Evolutionary conservation across 1,140 invertebrate genomes (phyloP), one percentile per base, ranked within the genome.

Genomic region (Ectropis grisescens): DNA sequence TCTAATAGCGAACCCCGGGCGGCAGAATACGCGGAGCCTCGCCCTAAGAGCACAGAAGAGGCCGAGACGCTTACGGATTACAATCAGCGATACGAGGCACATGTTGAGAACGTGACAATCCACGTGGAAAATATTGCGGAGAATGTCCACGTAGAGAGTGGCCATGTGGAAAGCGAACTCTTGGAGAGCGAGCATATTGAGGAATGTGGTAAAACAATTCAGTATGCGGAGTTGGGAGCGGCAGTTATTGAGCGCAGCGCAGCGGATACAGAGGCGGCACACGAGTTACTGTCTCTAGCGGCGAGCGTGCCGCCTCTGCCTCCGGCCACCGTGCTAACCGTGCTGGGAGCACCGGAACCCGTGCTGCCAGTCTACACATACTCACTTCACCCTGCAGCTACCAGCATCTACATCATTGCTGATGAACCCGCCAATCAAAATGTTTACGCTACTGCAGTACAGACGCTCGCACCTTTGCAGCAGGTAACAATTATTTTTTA

Each of bases 241-340:
- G 48, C 50, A 27, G 7, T 60, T 15, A 28, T 47, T 12, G 52
- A 62, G 51, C 58, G 68, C 12, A 59, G 90, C 29, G 85, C 88
- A 1, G 92, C 91, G 49, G 93, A 94, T 61, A 93, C 91, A 1
- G 92, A 93, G 76, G 92, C 91, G 2, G 93, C 93, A 1, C 92
- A 93, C 54, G 92, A 93, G 59, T 82, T 94, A n/a, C 74, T 94
- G 9, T 93, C 93, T 37, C 79, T 94, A 7, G 92, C 91, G 1
- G 87, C 92, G 35, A 92, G 91, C 23, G 57, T 93, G 34, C 92
- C 91, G 0, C 91, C 91, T 0, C 71, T 93, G 7, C 88, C 89
- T 13, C 87, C 84, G 33, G 58, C 78, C 36, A 53, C 75, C 29
- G 45, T 56, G 23, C 41, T 33, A 41, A 50, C 56, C 15, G 36